These are phyloP conservation scores for Macrocentrus cingulum DNA, from an alignment of 1,140 invertebrate genomes.

Conservation along the genomic window DNA sequence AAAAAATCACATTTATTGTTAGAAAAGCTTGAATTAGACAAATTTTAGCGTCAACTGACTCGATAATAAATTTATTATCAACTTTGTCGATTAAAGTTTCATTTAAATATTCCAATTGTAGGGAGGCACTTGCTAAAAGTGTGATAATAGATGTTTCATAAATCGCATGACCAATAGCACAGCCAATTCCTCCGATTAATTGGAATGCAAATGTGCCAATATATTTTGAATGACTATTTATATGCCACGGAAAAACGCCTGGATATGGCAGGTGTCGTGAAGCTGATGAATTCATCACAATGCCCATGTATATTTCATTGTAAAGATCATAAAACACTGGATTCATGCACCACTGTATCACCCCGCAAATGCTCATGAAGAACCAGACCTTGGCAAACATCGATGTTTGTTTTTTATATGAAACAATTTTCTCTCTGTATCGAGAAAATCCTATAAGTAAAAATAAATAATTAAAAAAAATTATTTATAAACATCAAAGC, in stretches of 20 bases:
- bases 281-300: constrained; percentile 8
- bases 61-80: not conserved
- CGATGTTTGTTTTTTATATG: constrained; percentile 18
- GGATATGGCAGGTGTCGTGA: constrained; percentile 31
- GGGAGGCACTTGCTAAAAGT: constrained; percentile 30
- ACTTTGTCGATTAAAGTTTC: constrained; percentile 14
- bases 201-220: constrained; percentile 28
- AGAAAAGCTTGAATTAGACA: not conserved
- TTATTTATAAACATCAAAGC: constrained; percentile 3
- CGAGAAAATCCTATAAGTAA: not conserved
- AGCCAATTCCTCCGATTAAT: constrained; percentile 27
- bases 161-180: constrained; percentile 26
- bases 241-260: constrained; percentile 31
- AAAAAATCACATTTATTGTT: constrained; percentile 4
- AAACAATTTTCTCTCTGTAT: constrained; percentile 15
- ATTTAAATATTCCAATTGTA: constrained; percentile 33
- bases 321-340: constrained; percentile 25
- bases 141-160: constrained; percentile 34
- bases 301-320: constrained; percentile 13
- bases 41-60: too few species aligned
- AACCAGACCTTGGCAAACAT: constrained; percentile 26
- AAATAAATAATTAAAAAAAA: not conserved
- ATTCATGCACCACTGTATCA: constrained; percentile 36
- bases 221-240: constrained; percentile 25
- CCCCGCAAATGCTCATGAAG: constrained; percentile 24